These are phyloP conservation scores for Trichomalopsis sarcophagae DNA, from an alignment of 1,140 invertebrate genomes.

Conservation along the genomic window DNA sequence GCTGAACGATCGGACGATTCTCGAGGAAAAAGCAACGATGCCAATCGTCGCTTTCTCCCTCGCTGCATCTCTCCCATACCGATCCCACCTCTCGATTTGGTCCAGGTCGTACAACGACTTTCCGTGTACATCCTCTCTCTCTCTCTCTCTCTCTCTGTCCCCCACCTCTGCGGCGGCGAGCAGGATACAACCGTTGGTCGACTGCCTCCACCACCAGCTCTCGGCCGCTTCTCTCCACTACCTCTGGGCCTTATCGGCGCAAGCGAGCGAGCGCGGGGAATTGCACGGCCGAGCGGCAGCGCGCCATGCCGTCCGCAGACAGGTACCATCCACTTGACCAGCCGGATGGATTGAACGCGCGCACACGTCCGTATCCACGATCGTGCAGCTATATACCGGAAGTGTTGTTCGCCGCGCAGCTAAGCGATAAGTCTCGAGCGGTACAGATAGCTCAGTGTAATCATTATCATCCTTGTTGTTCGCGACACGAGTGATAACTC, in stretches of 20 bases:
- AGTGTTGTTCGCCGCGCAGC: not conserved
- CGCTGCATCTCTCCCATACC: not conserved
- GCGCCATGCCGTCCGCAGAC: slow-evolving; percentile 68
- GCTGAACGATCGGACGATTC: no score
- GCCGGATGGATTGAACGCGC: slow-evolving; percentile 64
- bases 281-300: slow-evolving; percentile 61
- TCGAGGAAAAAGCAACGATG: not conserved
- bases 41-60: slow-evolving; percentile 32
- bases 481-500: no score
- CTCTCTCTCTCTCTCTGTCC: slow-evolving; percentile 51
- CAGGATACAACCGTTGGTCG: slow-evolving; percentile 45
- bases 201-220: slow-evolving; percentile 59
- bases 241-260: slow-evolving; percentile 53
- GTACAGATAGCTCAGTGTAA: not conserved
- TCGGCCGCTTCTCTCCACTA: slow-evolving; percentile 55
- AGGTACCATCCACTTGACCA: slow-evolving; percentile 72
- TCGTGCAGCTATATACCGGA: not conserved
- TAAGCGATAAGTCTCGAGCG: no score
- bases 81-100: not conserved
- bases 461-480: no score
- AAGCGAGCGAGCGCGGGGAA: slow-evolving; percentile 65
- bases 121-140: slow-evolving; percentile 41
- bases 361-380: not conserved
- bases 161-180: not conserved
- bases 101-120: slow-evolving; percentile 24